Evolutionary conservation across 2,888 invertebrate species (phyloP), one percentile per base, ranked within the genome.

Genomic region (Pterobdella sp.): DNA sequence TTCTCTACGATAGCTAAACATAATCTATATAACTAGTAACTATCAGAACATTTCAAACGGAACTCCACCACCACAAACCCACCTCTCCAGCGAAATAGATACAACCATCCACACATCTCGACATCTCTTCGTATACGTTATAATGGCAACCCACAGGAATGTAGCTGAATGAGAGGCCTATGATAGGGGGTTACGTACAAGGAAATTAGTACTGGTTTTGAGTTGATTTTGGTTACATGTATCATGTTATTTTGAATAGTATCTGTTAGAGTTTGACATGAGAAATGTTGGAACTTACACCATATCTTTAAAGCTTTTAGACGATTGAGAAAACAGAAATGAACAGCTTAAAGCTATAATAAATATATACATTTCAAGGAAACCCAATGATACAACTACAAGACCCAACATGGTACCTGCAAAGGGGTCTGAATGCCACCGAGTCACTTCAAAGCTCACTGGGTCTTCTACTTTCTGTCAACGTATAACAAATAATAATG

Each of bases 21-120:
- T n/a, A n/a, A n/a, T n/a, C n/a, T 64, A 29, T 18, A 22, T 64
- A 64, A 26, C 14, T 64, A 22, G 14, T 64, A 22, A 22, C 26
- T 22, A 49, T 49, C 52, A 49, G 22, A 14, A 18, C 52, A 18
- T 4, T 18, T 7, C 34, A 65, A 18, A 71, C 32, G 4, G n/a
- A 64, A 18, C 31, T 64, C 14, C 64, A 31, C 31, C 29, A 22
- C 0, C 29, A 3, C 14, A 2, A 49, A 63, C 74, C 77, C 75
- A 85, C 85, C 82, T 86, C 86, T 74, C 86, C 86, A 63, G 85
- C 85, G 78, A 86, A 86, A 79, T 79, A 85, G 14, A 86, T 29
- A 74, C 80, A 82, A 26, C 81, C 77, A 22, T 81, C 78, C n/a
- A 86, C 77, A 22, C 82, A 78, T 74, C 80, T 78, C 22, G 84